phyloP scores from a whole-genome alignment of 1,140 invertebrate genomes.

The Cepaea nemoralis region DNA sequence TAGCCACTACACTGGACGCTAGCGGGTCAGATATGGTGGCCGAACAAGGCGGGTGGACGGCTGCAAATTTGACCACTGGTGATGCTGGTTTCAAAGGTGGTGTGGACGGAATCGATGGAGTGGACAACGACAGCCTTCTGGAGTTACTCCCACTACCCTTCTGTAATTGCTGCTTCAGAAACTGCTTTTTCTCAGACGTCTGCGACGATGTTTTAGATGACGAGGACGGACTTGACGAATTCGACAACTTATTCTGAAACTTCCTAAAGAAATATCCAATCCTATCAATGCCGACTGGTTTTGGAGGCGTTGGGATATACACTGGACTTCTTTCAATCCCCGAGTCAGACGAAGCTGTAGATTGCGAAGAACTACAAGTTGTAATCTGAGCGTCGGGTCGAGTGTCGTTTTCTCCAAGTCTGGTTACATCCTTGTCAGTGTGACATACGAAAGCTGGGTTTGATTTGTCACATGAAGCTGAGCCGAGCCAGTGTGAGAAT shows the following conservation, averaged over 20 bases:
- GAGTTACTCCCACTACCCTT: neutral
- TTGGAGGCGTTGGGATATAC: neutral
- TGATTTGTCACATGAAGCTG: neutral
- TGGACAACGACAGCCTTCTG: slow-evolving; percentile 17
- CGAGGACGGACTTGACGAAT: neutral
- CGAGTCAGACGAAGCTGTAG: neutral
- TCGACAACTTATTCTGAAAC: slow-evolving; percentile 19
- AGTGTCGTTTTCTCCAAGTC: neutral
- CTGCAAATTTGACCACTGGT: neutral
- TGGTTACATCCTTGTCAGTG: neutral
- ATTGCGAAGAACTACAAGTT: neutral
- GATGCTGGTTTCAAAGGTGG: neutral
- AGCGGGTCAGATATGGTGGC: slow-evolving; percentile 35
- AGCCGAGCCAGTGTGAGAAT: neutral
- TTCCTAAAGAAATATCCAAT: slow-evolving; percentile 33
- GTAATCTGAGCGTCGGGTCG: neutral
- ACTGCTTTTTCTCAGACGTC: slow-evolving; percentile 7
- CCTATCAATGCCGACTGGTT: slow-evolving; percentile 12
- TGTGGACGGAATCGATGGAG: slow-evolving; percentile 13
- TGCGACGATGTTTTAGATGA: neutral
- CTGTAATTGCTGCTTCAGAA: neutral
- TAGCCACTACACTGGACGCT: neutral
- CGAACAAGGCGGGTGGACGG: slow-evolving; percentile 3
- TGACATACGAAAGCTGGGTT: neutral
- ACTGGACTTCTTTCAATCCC: slow-evolving; percentile 18